Evolutionary conservation across 2,797 vertebrate species (phyloP), one percentile per base, ranked within the genome.

Genomic region (Cercopithecus diana): DNA sequence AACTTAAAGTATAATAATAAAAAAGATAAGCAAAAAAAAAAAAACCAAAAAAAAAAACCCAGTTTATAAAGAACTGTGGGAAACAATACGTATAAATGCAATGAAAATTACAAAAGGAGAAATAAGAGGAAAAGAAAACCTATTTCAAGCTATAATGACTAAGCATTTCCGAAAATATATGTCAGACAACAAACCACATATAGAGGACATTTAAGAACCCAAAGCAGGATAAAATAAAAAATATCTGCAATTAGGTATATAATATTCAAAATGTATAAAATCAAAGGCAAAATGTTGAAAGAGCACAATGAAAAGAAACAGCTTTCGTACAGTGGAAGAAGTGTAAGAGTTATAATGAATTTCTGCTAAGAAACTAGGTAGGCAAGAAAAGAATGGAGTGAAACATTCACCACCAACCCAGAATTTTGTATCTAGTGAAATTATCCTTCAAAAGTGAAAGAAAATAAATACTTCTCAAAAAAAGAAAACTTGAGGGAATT

Each of bases 31-130:
- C 45, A 48, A 48, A 48, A 13, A 45, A 3, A 10, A 43, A 10
- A 10, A 45, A 2, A 11, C 39, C 1, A 39, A 39, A 2, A 11
- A 7, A 17, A 33, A 7, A 39, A 12, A 6, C 10, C 5, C 22
- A 3, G 22, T 24, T 41, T 26, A 39, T 73, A 24, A 73, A 64
- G 20, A 77, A 39, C 3, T 55, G 4, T 80, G 57, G 20, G 10
- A 33, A 64, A 24, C 5, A 36, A 72, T 55, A 19, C 41, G 2
- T 55, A 28, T 41, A 36, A 58, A 17, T 22, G 15, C 58, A 85
- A 72, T 70, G 19, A 36, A n/a, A 70, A 36, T 70, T n/a, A 36
- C n/a, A 36, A 26, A 77, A 70, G 28, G 9, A 64, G 17, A 83
- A 84, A 22, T 26, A 70, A 87, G 33, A 43, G 73, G 57, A 30